These are phyloP conservation scores for Thamnophis sirtalis DNA, from an alignment of 2,113 vertebrate species.

Conservation along the genomic window DNA sequence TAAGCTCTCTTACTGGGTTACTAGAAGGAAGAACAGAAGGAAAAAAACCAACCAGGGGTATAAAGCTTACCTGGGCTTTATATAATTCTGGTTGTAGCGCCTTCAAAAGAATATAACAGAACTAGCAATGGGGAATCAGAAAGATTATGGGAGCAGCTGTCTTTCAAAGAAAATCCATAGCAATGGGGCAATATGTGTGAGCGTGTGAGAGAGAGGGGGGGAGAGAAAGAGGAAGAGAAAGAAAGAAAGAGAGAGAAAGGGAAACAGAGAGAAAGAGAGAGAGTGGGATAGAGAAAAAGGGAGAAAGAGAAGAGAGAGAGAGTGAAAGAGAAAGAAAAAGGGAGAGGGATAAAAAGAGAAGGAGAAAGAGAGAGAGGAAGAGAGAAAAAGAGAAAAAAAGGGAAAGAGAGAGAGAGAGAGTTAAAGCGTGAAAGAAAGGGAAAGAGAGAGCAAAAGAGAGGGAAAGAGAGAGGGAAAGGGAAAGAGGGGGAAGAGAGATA, in stretches of 20 bases:
- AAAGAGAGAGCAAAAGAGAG: rapidly evolving
- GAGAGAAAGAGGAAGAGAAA: rapidly evolving
- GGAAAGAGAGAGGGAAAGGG: rapidly evolving
- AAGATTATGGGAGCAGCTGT: not conserved
- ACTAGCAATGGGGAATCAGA: not conserved
- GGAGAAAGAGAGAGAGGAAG: not conserved
- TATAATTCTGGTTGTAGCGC: not conserved
- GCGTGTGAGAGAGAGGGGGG: rapidly evolving
- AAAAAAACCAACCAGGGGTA: not conserved
- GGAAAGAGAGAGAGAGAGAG: too few species aligned
- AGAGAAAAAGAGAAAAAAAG: not conserved
- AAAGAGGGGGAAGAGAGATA: too few species aligned
- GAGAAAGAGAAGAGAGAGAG: too few species aligned
- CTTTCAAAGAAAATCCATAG: not conserved
- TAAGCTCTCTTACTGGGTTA: not conserved
- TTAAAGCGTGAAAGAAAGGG: too few species aligned
- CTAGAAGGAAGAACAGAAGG: not conserved
- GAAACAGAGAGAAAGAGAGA: too few species aligned
- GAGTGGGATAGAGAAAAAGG: not conserved
- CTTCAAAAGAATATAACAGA: not conserved
- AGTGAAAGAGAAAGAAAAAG: too few species aligned
- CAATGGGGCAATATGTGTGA: not conserved
- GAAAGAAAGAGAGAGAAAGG: too few species aligned
- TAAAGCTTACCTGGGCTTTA: not conserved
- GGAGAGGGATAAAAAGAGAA: too few species aligned